Evolutionary conservation across 2,113 vertebrate genomes (phyloP).

Genomic region (Thamnaconus septentrionalis): DNA sequence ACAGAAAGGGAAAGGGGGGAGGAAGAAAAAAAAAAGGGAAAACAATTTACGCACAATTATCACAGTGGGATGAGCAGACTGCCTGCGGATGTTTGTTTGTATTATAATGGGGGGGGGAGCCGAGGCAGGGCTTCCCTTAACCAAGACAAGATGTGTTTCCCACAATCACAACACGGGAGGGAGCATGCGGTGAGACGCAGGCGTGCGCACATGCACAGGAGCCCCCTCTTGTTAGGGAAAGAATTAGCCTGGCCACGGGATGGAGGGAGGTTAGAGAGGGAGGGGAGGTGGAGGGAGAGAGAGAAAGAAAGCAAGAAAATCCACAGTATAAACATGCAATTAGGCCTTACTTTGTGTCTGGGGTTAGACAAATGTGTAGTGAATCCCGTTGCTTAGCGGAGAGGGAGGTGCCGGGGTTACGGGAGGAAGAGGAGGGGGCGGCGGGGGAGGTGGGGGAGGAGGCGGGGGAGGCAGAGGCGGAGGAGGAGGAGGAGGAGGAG

Average conservation of each 20-base stretch:
- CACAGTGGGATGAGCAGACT: slow-evolving; percentile 66
- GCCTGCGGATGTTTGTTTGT: slow-evolving; percentile 75
- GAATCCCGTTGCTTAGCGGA: slow-evolving; percentile 95
- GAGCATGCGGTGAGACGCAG: slow-evolving; percentile 44
- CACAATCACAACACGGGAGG: slow-evolving; percentile 47
- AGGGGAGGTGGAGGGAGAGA: slow-evolving; percentile 21
- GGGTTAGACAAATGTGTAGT: slow-evolving; percentile 99
- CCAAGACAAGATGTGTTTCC: slow-evolving; percentile 42
- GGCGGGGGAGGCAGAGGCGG: slow-evolving; percentile 80
- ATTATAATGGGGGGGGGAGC: slow-evolving; percentile 37
- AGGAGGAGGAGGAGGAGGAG: slow-evolving; percentile 79
- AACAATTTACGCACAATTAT: slow-evolving; percentile 77
- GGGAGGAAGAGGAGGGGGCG: slow-evolving; percentile 83
- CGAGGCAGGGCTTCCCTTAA: slow-evolving; percentile 41
- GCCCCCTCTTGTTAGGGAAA: no score
- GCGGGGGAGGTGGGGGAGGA: slow-evolving; percentile 82
- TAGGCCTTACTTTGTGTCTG: slow-evolving; percentile 88
- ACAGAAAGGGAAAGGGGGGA: slow-evolving; percentile 44
- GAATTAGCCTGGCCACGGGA: no score
- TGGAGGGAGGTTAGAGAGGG: background rate
- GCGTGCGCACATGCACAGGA: slow-evolving; percentile 15
- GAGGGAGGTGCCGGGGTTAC: slow-evolving; percentile 69
- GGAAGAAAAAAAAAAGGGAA: slow-evolving; percentile 22
- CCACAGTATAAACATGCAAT: slow-evolving; percentile 68
- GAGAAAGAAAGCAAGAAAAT: slow-evolving; percentile 47